Percentiles rank a stretch among this genome's conserved stretches.
Conservation (phyloP, 2,888 invertebrate species). For the Amphipyra tragopoginis region DNA sequence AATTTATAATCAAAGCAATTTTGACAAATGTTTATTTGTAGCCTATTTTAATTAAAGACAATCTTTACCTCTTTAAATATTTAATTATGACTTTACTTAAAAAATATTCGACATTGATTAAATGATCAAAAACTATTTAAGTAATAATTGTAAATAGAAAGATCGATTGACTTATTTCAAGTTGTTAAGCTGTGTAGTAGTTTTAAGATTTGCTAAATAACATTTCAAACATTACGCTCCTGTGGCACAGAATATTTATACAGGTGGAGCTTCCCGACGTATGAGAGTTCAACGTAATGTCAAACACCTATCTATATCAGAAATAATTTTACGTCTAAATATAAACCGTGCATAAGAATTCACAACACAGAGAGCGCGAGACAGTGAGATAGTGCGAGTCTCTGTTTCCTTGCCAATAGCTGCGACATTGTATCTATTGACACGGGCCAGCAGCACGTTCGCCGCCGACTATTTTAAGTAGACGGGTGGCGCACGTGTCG, state of each 20-base stretch:
- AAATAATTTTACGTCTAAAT: slow-evolving; percentile 89
- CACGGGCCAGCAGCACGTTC: slow-evolving; percentile 80
- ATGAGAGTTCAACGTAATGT: slow-evolving; percentile 90
- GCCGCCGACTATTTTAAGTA: slow-evolving; percentile 81
- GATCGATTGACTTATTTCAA: not conserved
- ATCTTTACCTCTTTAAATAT: no score
- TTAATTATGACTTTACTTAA: no score
- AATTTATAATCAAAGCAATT: no score
- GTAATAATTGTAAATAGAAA: not conserved
- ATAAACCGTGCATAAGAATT: slow-evolving; percentile 89
- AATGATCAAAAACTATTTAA: not conserved
- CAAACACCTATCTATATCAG: slow-evolving; percentile 90
- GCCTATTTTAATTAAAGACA: no score
- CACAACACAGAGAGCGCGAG: slow-evolving; percentile 89
- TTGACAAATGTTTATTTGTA: no score
- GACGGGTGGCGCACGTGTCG: slow-evolving; percentile 74
- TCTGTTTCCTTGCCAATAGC: slow-evolving; percentile 88
- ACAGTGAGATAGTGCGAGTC: slow-evolving; percentile 89
- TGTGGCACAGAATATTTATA: slow-evolving; percentile 78
- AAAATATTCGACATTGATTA: not conserved
- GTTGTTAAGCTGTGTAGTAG: not conserved
- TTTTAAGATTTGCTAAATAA: slow-evolving; percentile 46
- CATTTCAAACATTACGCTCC: slow-evolving; percentile 54
- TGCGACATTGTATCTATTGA: slow-evolving; percentile 89
- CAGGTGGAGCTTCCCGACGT: slow-evolving; percentile 88